Conservation (phyloP, 2,113 vertebrate species). For the Vulpes lagopus region DNA sequence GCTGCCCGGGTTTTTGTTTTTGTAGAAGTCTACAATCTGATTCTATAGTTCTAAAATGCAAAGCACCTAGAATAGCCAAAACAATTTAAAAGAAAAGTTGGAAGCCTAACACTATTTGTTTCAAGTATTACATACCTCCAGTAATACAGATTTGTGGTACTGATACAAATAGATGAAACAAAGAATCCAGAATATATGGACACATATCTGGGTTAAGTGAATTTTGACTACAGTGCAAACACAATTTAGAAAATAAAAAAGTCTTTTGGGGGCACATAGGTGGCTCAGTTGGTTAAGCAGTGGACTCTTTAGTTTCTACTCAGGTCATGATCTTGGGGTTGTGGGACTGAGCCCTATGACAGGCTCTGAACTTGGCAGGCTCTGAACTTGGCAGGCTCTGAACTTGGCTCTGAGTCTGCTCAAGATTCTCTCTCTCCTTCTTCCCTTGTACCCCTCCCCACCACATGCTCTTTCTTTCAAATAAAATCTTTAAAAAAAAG, state of each 20-base stretch:
- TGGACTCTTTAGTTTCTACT: not conserved
- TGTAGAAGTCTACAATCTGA: not conserved
- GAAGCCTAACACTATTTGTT: not conserved
- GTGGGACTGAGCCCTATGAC: not conserved
- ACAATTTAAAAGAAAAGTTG: not conserved
- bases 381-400: not conserved
- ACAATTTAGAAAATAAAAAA: not conserved
- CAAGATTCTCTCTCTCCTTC: not conserved
- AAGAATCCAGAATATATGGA: not conserved
- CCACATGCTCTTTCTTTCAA: not conserved
- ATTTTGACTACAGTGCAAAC: not conserved
- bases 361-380: not conserved
- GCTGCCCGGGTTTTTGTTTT: not conserved
- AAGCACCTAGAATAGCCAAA: not conserved
- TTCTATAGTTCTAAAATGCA: constrained; percentile 27
- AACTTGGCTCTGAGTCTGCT: not conserved
- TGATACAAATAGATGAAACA: not conserved
- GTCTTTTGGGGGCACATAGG: not conserved
- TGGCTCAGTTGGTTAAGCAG: not conserved
- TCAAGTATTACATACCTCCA: constrained; percentile 6
- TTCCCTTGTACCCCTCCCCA: not conserved
- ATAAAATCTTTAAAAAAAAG: not conserved
- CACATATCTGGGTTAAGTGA: not conserved
- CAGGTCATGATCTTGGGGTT: too few relatives aligned
- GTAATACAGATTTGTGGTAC: not conserved